Base-by-base conservation (phyloP, 1,140 invertebrate genomes). In the Brachionus koreanus region DNA sequence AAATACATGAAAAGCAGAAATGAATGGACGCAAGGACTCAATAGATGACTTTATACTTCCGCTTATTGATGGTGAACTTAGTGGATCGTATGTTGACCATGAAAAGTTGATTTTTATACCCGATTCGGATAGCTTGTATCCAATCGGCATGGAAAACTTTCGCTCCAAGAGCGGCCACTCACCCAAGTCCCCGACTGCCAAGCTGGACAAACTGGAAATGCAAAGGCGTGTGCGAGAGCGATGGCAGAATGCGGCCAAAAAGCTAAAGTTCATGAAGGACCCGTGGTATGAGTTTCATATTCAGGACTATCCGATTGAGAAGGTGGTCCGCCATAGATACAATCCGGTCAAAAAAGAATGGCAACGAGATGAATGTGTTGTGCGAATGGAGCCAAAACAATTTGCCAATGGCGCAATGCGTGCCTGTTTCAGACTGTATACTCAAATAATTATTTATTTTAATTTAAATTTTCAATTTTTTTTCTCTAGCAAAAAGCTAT, bases 371-470 rank as follows among this genome's bases (percentile, higher is more conserved):
- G 86, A 89, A 81, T 87, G 90, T 13, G 79, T 86, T 10, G 85
- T 91, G 13, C 90, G 89, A 84, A 89, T 91, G 86, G 88, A 90
- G 83, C 83, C 85, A 46, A 84, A 90, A 85, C 85, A 90, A 23
- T 91, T 91, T 85, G 88, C 88, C 83, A 87, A 88, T 84, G 91
- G 91, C 69, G 91, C 91, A n/a, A 91, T 91, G 91, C 86, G 91
- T 84, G 89, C 90, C 84, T 91, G 91, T 83, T 91, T 86, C 84
- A 86, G 91, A 84, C 84, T 91, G 67, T 79, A 79, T 23, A 12
- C 16, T 19, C n/a, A n/a, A n/a, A n/a, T n/a, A n/a, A n/a, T n/a
- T n/a, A n/a, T n/a, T n/a, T n/a, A n/a, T n/a, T n/a, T n/a, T n/a
- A n/a, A n/a, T 16, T 42, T 42, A 13, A 43, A 72, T 4, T 9